These are phyloP conservation scores for Pristionchus mayeri DNA, from an alignment of 2,888 invertebrate species.

Conservation along the genomic window DNA sequence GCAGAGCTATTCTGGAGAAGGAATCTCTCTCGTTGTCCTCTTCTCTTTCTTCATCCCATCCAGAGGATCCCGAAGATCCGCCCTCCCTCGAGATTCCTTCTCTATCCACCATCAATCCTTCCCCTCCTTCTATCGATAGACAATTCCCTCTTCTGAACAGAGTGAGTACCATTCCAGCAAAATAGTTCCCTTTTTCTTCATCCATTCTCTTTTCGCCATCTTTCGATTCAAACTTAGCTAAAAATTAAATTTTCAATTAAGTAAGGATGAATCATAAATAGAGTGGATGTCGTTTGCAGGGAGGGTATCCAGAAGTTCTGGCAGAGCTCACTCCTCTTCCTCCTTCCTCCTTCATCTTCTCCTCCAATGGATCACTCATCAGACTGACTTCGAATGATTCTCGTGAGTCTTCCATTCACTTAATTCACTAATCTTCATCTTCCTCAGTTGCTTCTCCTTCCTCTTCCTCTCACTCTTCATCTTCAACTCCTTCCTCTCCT, in stretches of 20 bases:
- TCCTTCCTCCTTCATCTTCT: conserved; percentile 30
- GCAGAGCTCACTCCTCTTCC: neutral
- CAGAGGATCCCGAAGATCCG: neutral
- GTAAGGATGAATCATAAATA: neutral
- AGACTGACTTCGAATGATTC: conserved; percentile 1
- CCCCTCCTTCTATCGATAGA: neutral
- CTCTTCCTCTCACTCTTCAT: conserved; percentile 17
- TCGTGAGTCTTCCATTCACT: conserved; percentile 6
- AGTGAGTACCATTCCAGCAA: neutral
- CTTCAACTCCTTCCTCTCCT: conserved; percentile 20
- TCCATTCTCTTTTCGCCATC: too few species aligned
- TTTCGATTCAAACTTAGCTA: neutral
- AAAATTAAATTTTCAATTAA: neutral
- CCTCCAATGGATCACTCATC: neutral
- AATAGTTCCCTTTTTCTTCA: too few species aligned
- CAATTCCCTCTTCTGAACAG: neutral
- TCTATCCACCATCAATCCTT: neutral
- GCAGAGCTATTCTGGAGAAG: neutral
- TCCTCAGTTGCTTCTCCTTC: neutral
- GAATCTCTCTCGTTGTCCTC: neutral
- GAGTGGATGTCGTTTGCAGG: neutral
- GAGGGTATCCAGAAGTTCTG: neutral
- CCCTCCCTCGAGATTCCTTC: conserved; percentile 13
- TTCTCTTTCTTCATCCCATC: neutral
- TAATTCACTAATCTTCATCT: neutral